These are phyloP conservation scores for Nilaparvata lugens DNA, from an alignment of 1,140 invertebrate species.

Conservation along the genomic window DNA sequence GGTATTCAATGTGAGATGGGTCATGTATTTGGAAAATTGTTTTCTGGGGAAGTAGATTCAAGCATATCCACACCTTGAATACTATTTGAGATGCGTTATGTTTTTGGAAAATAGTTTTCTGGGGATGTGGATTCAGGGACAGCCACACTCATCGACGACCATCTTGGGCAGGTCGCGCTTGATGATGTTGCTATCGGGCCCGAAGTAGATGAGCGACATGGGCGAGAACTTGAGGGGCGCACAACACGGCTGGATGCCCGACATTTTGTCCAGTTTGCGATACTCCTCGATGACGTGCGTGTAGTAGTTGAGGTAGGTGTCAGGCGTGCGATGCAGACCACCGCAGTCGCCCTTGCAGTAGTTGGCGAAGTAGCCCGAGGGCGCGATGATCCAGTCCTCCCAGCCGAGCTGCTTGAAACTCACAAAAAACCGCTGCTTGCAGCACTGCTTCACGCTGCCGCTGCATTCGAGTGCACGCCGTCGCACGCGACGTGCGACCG, in stretches of 20 bases:
- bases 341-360: constrained; percentile 85
- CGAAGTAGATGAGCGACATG: constrained; percentile 90
- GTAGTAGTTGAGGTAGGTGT: constrained; percentile 77
- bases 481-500: constrained; percentile 48
- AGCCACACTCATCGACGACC: constrained; percentile 93
- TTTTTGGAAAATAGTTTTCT: no score
- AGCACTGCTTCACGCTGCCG: constrained; percentile 67
- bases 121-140: constrained; percentile 49
- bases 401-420: constrained; percentile 83
- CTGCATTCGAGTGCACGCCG: constrained; percentile 73
- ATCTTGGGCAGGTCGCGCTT: constrained; percentile 91
- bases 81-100: no score
- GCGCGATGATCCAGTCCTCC: constrained; percentile 93
- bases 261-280: constrained; percentile 60
- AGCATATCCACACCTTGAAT: no score
- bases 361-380: constrained; percentile 79
- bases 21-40: no score
- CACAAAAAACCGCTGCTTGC: constrained; percentile 84
- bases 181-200: constrained; percentile 81
- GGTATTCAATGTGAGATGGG: no score
- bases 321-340: constrained; percentile 61
- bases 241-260: constrained; percentile 80
- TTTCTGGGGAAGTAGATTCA: no score
- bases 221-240: constrained; percentile 87
- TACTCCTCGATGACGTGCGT: constrained; percentile 84